A percentile compares a stretch with the other conserved stretches of the same genome.
phyloP scores from a whole-genome alignment of 1,140 invertebrate species.

The Phymastichus coffea region DNA sequence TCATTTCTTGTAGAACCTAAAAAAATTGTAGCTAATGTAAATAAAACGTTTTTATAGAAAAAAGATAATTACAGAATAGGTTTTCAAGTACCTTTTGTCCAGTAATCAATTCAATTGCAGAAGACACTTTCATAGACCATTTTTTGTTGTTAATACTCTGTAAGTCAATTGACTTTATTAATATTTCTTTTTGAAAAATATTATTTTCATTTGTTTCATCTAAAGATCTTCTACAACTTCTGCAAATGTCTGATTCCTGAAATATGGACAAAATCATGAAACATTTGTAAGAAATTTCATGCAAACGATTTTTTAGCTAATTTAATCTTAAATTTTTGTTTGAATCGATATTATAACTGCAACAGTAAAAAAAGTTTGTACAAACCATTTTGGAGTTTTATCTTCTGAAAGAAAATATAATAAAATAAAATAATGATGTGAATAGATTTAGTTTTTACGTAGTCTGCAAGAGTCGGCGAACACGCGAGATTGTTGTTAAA shows the following conservation, averaged over 20 bases:
- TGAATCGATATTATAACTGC: too few relatives aligned
- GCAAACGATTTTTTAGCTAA: too few relatives aligned
- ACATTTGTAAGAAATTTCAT: too few relatives aligned
- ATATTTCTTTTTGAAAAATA: conserved; percentile 27
- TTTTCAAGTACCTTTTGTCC: conserved; percentile 23
- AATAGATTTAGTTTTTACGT: too few relatives aligned
- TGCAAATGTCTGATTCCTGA: conserved; percentile 17
- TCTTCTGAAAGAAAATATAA: too few relatives aligned
- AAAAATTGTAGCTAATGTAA: background rate
- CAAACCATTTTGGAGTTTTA: too few relatives aligned
- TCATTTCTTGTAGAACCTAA: conserved; percentile 26
- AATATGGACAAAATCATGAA: background rate
- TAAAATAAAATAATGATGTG: too few relatives aligned
- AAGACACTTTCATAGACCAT: conserved; percentile 24
- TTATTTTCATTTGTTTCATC: conserved; percentile 22
- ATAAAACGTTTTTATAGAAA: background rate
- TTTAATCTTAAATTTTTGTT: too few relatives aligned
- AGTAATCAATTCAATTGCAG: conserved; percentile 30
- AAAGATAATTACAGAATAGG: background rate
- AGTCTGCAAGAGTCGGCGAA: too few relatives aligned
- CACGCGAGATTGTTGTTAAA: too few relatives aligned
- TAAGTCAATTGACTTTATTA: background rate
- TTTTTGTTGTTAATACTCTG: conserved; percentile 9
- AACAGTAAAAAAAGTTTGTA: too few relatives aligned
- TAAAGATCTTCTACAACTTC: conserved; percentile 24